Base-by-base conservation (phyloP, 1,140 invertebrate genomes). In the Euschistus heros region DNA sequence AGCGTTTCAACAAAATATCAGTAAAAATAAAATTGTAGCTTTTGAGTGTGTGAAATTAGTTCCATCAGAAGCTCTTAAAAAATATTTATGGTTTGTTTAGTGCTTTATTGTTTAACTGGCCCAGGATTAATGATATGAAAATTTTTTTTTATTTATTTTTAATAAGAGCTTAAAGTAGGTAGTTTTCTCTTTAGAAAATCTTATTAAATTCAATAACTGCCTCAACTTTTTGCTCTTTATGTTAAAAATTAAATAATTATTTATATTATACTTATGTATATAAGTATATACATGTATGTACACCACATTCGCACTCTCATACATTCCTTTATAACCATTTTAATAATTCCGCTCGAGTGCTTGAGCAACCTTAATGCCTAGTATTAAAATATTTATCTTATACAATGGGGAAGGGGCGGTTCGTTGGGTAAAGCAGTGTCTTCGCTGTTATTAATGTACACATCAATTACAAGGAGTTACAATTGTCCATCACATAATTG, bases 371-470 rank as follows among this genome's bases (percentile, higher is more conserved):
- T 63, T 63, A 62, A 62, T 20, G 26, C 4, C 44, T 62, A 46
- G 44, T 62, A 62, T 30, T 62, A 62, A 62, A 62, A 62, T 62
- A 62, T 18, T 22, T 59, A 59, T 44, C 30, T 62, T 62, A 57
- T 46, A 42, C 42, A 30, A n/a, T 46, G 61, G 22, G 61, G 44
- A 42, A 33, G 61, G 61, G 44, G 61, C 61, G 61, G 42, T 62
- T 62, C 37, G 37, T 62, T 42, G 37, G 37, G 37, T 46, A 46
- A 57, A 57, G 54, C 54, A 24, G 54, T 24, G 24, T 57, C 24
- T 17, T 57, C 54, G 54, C 54, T 57, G 54, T 57, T 57, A 24
- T 3, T 50, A 57, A 57, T 57, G 24, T 57, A 57, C 54, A 57
- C 54, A 24, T 37, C 33, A 57, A 24, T 24, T 57, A 57, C 54